These are phyloP conservation scores for Tolypeutes matacus DNA, from an alignment of 2,797 vertebrate species.

Conservation along the genomic window DNA sequence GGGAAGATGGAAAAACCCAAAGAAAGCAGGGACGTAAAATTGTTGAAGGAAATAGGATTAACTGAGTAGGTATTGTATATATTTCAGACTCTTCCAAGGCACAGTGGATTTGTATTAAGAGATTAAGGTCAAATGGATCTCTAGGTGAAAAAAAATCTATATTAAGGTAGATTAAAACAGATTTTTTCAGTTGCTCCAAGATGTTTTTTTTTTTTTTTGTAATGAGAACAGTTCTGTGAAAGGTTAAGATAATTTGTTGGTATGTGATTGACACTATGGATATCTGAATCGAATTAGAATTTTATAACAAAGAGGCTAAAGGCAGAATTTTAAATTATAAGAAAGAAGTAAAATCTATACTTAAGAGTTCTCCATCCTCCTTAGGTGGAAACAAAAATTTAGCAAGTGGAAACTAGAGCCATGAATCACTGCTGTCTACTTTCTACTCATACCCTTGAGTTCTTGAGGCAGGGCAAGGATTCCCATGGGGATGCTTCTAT, in stretches of 20 bases:
- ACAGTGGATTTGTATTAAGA: neutral
- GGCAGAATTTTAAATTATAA: neutral
- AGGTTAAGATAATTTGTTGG: neutral
- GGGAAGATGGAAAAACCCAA: neutral
- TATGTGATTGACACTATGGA: neutral
- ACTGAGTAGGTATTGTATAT: neutral
- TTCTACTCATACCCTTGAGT: neutral
- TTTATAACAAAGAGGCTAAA: neutral
- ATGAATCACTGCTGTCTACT: neutral
- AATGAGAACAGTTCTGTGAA: neutral
- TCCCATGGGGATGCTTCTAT: neutral
- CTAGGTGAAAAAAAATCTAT: neutral
- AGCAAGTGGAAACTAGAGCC: neutral
- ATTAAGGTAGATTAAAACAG: neutral
- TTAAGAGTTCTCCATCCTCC: neutral
- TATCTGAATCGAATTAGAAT: slow-evolving; percentile 26
- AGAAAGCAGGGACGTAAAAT: neutral
- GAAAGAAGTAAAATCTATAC: neutral
- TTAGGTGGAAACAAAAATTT: neutral
- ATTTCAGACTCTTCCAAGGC: neutral
- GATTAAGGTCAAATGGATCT: neutral
- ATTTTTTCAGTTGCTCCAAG: slow-evolving; percentile 27
- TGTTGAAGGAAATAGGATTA: neutral
- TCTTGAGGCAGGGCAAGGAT: neutral
- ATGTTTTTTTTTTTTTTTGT: neutral